Conservation (phyloP, 2,113 vertebrate genomes). For the Otis tarda region DNA sequence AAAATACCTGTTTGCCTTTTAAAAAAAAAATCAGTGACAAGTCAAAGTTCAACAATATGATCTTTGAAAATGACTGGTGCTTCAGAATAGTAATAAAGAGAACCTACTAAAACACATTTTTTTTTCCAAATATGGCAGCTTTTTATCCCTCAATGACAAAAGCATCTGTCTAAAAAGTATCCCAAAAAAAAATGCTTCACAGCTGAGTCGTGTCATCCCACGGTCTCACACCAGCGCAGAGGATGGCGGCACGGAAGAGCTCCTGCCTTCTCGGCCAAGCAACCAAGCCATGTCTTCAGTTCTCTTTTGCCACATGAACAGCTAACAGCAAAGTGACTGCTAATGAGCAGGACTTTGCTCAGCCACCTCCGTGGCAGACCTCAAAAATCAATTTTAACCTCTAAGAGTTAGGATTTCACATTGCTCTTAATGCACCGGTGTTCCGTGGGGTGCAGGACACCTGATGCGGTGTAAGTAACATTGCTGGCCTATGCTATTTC, state of each 20-base stretch:
- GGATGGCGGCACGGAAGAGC: background rate
- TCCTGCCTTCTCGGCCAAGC: background rate
- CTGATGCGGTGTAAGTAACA: background rate
- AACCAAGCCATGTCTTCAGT: background rate
- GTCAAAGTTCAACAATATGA: background rate
- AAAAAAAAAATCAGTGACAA: background rate
- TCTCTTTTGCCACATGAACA: background rate
- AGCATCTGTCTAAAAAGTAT: background rate
- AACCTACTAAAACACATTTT: background rate
- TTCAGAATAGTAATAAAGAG: background rate
- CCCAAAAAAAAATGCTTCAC: background rate
- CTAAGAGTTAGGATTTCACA: background rate
- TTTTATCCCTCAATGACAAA: constrained; percentile 32
- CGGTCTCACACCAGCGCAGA: background rate
- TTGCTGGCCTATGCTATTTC: background rate
- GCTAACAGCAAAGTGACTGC: background rate
- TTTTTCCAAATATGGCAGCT: background rate
- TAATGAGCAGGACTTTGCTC: background rate
- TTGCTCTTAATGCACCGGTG: background rate
- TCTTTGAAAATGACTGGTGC: constrained; percentile 5
- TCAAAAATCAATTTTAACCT: background rate
- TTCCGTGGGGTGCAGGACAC: background rate
- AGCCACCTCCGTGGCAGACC: background rate
- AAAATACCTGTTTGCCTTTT: constrained; percentile 16
- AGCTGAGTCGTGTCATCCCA: background rate